Conservation (phyloP, 2,797 vertebrate species). For the Anguilla pacifica region DNA sequence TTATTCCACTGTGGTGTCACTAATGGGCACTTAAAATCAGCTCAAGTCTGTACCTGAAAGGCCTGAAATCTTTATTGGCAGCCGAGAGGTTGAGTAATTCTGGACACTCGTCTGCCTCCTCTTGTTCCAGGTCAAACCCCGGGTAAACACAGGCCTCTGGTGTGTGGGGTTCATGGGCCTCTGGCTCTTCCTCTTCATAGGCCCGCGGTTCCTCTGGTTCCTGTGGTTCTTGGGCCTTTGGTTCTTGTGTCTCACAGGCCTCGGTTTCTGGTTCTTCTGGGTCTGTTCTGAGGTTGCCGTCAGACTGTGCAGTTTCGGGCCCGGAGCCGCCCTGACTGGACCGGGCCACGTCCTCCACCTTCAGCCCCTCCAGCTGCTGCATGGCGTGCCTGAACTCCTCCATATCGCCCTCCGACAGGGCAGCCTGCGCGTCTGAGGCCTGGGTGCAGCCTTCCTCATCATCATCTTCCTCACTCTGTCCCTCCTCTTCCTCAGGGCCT, state of each 20-base stretch:
- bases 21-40: background rate
- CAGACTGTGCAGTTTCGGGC: background rate
- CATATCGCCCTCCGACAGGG: slow-evolving; percentile 58
- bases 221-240: slow-evolving; percentile 6
- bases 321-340: background rate
- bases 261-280: background rate
- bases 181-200: slow-evolving; percentile 43
- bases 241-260: background rate
- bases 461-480: slow-evolving; percentile 50
- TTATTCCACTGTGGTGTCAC: background rate
- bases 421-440: background rate
- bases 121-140: slow-evolving; percentile 42
- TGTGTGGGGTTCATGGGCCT: slow-evolving; percentile 17
- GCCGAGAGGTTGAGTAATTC: slow-evolving; percentile 69
- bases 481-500: slow-evolving; percentile 72
- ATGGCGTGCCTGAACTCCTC: slow-evolving; percentile 74
- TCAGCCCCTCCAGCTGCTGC: slow-evolving; percentile 73
- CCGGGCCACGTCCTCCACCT: slow-evolving; percentile 51
- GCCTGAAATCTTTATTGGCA: slow-evolving; percentile 75
- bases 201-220: slow-evolving; percentile 21
- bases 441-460: slow-evolving; percentile 40
- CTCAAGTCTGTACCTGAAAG: slow-evolving; percentile 69
- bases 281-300: background rate
- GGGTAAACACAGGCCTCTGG: slow-evolving; percentile 37
- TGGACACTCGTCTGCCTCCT: slow-evolving; percentile 68